phyloP scores from a whole-genome alignment of 2,797 vertebrate genomes.

The Hypotaenidia philippensis region DNA sequence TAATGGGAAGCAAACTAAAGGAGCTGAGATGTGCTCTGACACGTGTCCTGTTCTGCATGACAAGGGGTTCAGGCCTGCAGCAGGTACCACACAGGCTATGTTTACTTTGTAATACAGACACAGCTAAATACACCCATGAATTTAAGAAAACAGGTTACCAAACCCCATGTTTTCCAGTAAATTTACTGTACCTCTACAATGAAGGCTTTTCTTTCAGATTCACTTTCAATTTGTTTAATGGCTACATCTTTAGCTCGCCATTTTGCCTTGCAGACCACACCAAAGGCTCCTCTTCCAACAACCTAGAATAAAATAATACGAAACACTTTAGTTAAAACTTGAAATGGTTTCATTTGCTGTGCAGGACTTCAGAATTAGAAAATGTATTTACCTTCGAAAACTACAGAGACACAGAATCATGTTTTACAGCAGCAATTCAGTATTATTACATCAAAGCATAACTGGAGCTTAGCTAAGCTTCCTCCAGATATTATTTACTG shows the following conservation, averaged over 20 bases:
- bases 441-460: background rate
- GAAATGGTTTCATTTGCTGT: background rate
- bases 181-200: slow-evolving; percentile 93
- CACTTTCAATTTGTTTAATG: slow-evolving; percentile 99
- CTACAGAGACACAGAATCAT: background rate
- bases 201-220: slow-evolving; percentile 98
- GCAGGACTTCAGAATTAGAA: background rate
- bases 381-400: background rate
- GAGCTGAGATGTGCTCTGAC: background rate
- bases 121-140: background rate
- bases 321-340: background rate
- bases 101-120: background rate
- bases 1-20: background rate
- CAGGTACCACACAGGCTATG: background rate
- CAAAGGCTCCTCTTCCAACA: slow-evolving; percentile 98
- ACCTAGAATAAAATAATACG: slow-evolving; percentile 82
- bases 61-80: background rate
- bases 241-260: slow-evolving; percentile 99
- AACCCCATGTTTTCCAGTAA: background rate
- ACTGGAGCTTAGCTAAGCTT: background rate
- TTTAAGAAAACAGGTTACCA: background rate
- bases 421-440: background rate
- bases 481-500: background rate
- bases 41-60: background rate
- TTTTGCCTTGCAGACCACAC: slow-evolving; percentile 98